Evolutionary conservation across 2,797 vertebrate species (phyloP), one percentile per base, ranked within the genome.

Genomic region (Rhyacichthys aspro): DNA sequence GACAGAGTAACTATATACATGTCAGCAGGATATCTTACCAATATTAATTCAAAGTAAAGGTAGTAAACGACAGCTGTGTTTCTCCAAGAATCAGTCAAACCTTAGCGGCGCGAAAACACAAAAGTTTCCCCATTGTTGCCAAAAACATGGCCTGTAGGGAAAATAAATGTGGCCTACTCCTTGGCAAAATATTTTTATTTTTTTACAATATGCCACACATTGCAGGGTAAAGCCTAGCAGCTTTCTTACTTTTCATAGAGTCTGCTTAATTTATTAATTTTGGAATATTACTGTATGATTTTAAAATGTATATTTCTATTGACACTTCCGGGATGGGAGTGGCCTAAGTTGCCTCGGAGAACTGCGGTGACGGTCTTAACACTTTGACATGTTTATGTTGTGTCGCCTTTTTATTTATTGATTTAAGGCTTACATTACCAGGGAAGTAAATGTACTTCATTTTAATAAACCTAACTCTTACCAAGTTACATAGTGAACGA

Each of bases 91-190:
- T 45, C 17, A 19, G 17, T 7, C 16, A 36, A 1, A 37, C 17
- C 15, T 38, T 0, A 39, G 17, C 37, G 50, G 49, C 50, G 50
- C 50, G 50, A 53, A 53, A 28, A 53, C 23, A 2, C 23, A 28
- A 1, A 28, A 23, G n/a, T 11, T 2, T 38, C 37, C 37, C 1
- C 11, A 11, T 3, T 11, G 11, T 38, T 11, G 37, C 37, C 37
- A 38, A 38, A 38, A 38, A 38, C 37, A 38, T 28, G 23, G 23
- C 23, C 23, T 28, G 4, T 6, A 28, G 3, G 23, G 23, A 28
- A 23, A 11, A 14, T 18, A 19, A 19, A 19, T n/a, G n/a, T n/a
- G n/a, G n/a, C n/a, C n/a, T n/a, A n/a, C n/a, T n/a, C n/a, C n/a
- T n/a, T n/a, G n/a, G n/a, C n/a, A 16, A 19, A 44, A 19, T 7